Evolutionary conservation across 1,140 invertebrate genomes (phyloP), one percentile per base, ranked within the genome.

Genomic region (Antheraea mylitta): DNA sequence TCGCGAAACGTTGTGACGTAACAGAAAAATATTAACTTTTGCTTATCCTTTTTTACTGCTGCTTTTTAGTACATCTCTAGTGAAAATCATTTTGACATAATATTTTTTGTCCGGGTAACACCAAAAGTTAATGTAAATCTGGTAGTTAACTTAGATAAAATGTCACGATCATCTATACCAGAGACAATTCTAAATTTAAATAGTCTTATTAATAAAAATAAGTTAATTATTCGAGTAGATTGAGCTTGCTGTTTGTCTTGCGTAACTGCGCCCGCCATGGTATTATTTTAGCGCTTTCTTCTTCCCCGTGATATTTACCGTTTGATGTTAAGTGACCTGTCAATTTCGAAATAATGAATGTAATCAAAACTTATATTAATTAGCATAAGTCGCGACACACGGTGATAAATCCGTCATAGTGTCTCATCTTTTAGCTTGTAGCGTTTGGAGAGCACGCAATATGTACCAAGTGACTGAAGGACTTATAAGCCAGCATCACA

Each of bases 221-320:
- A 53, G 18, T 53, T 65, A 53, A 36, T 66, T 92, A 96, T 86
- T 96, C 96, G 71, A 96, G 90, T 72, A 96, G 93, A 83, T 96
- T 96, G 18, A 97, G 92, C 78, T 95, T 96, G 91, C 96, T 97
- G 85, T 97, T 97, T 4, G 97, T 98, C 92, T 98, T 98, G 77
- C 96, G 94, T 53, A 98, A 92, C 82, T 97, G 96, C 18, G 97
- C 96, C 81, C 96, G 94, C 97, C 97, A 98, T 0, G 97, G 97
- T 53, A 97, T 97, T 62, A 97, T 97, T 76, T 83, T 96, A 93
- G 73, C 93, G 82, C 64, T 83, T 71, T 94, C 93, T 77, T 94
- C 93, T 42, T 91, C 82, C 22, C 94, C 92, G 30, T 93, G 88
- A 72, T 94, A 83, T 77, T 88, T 90, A 9, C 86, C 90, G 74